phyloP scores from a whole-genome alignment of 1,140 invertebrate genomes.

The Medauroidea extradentata region DNA sequence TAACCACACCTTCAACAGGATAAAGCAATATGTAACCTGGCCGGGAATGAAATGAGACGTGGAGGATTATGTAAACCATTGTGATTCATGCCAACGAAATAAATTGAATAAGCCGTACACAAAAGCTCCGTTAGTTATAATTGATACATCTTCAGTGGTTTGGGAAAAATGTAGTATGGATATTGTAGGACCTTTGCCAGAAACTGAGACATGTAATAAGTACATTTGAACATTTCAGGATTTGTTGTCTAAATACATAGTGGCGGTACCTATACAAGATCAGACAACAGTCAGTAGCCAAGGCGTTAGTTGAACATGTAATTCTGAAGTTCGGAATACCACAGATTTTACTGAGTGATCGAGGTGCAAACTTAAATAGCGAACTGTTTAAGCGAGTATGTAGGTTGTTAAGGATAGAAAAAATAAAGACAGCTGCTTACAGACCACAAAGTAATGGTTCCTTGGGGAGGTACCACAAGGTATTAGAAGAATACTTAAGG shows the following conservation, averaged over 20 bases:
- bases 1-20: background rate
- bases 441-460: slow-evolving; percentile 27
- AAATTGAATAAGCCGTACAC: no score
- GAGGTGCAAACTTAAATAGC: slow-evolving; percentile 29
- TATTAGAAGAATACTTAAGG: slow-evolving; percentile 28
- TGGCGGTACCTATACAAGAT: slow-evolving; percentile 22
- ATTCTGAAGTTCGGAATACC: slow-evolving; percentile 32
- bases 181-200: slow-evolving; percentile 31
- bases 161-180: slow-evolving; percentile 25
- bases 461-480: slow-evolving; percentile 26
- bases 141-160: slow-evolving; percentile 13
- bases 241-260: slow-evolving; percentile 30
- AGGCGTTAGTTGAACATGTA: slow-evolving; percentile 25
- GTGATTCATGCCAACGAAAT: slow-evolving; percentile 25
- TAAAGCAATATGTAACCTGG: background rate
- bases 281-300: slow-evolving; percentile 27
- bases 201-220: slow-evolving; percentile 24
- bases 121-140: slow-evolving; percentile 23
- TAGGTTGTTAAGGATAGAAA: slow-evolving; percentile 27
- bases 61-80: background rate
- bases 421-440: slow-evolving; percentile 26
- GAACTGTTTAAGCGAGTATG: slow-evolving; percentile 27
- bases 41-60: background rate
- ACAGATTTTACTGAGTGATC: slow-evolving; percentile 31
- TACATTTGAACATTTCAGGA: slow-evolving; percentile 34